Base-by-base conservation (phyloP, 1,140 invertebrate genomes). In the Calycopis cecrops region DNA sequence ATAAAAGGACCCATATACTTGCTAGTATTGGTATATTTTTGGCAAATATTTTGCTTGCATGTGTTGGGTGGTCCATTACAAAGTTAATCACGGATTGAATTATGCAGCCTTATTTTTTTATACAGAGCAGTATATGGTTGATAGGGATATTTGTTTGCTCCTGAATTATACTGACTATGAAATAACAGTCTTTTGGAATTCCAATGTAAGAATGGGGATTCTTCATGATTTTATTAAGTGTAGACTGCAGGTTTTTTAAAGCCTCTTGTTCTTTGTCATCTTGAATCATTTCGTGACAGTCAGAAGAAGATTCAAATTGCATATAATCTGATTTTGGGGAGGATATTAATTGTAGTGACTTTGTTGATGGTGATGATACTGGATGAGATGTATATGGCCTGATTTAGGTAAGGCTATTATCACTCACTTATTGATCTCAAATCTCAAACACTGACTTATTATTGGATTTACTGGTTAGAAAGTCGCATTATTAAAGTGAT, bases 31-130 rank as follows among this genome's bases (percentile, higher is more conserved):
- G 58, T 21, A 66, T 28, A 59, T 58, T 59, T 61, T 60, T 62
- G 4, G 48, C 9, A 55, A 65, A 65, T 57, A 65, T 56, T 48
- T 61, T 62, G 12, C 59, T 59, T 35, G 35, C 42, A 57, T 53
- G 35, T 28, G 55, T 17, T 21, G 51, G 10, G 49, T 12, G 37
- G 10, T 54, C 44, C 55, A 60, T 60, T 49, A 49, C 12, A 8
- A 8, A 65, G 48, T n/a, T n/a, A n/a, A n/a, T 55, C n/a, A 38
- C 11, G 17, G 42, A 60, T 60, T 57, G 9, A 54, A 56, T 10
- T 48, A 56, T 66, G 16, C 33, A 62, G 53, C 51, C 58, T 60
- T 44, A 66, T n/a, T 66, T 58, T 66, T 66, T 55, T 42, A 66
- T 58, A 56, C 60, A 63, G 1, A 63, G 33, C 12, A 61, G 28